Conservation (phyloP, 2,113 vertebrate genomes). For the rat (Rattus norvegicus) region DNA sequence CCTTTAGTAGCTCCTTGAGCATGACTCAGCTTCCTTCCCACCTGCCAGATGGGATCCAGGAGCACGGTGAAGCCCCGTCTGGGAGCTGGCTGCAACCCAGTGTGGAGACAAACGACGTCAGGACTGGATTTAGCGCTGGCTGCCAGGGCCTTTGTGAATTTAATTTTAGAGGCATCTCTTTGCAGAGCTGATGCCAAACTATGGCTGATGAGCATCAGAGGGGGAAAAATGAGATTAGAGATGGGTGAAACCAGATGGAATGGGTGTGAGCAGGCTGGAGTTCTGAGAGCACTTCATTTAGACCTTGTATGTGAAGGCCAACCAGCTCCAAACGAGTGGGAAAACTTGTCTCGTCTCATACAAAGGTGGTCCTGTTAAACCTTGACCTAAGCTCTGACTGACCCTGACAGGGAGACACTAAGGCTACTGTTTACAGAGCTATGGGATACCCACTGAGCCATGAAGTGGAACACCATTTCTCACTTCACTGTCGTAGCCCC, state of each 20-base stretch:
- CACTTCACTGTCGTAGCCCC: neutral
- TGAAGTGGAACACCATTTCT: neutral
- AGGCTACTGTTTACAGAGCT: neutral
- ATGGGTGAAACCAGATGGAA: neutral
- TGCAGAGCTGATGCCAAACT: conserved; percentile 4
- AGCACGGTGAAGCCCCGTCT: neutral
- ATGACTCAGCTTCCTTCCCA: neutral
- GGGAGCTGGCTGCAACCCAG: neutral
- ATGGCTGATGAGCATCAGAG: conserved; percentile 4
- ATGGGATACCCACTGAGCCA: neutral
- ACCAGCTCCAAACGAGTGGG: neutral
- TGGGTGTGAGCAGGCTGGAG: neutral
- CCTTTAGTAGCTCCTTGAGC: neutral
- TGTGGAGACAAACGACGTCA: neutral
- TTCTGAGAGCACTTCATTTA: neutral
- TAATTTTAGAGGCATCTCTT: conserved; percentile 43
- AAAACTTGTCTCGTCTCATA: neutral
- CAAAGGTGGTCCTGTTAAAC: neutral
- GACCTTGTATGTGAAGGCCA: neutral
- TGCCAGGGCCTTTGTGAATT: conserved; percentile 44
- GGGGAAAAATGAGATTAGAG: conserved; percentile 36
- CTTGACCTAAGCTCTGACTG: neutral
- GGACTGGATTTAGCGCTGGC: neutral
- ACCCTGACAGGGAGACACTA: too few relatives aligned
- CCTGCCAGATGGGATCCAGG: neutral